Evolutionary conservation across 2,888 invertebrate species (phyloP).

Genomic region (Apeira syringaria): DNA sequence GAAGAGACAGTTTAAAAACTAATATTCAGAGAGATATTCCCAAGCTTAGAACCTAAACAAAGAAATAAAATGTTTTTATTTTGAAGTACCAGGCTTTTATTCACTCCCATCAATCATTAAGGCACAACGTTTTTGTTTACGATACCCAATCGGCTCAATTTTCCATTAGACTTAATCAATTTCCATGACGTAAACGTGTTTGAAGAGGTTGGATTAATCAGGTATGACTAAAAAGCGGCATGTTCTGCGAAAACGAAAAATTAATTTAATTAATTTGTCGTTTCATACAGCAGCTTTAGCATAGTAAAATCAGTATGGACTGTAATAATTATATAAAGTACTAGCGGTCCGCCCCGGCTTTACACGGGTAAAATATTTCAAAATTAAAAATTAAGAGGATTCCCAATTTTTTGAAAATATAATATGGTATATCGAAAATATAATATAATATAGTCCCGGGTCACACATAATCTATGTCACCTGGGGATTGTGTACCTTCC

Average conservation of each 20-base stretch:
- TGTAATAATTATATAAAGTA: background rate
- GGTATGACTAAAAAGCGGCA: background rate
- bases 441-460: no score
- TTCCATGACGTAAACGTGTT: slow-evolving; percentile 2
- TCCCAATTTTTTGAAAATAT: no score
- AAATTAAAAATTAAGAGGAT: no score
- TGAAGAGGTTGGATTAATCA: slow-evolving; percentile 6
- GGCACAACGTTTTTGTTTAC: background rate
- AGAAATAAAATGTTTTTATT: no score
- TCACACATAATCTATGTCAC: no score
- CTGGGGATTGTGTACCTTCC: no score
- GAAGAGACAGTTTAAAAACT: no score
- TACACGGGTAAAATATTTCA: no score
- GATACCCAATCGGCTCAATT: slow-evolving; percentile 1
- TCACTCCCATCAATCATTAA: background rate
- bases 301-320: background rate
- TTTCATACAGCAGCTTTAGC: background rate
- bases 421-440: no score
- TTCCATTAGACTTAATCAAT: slow-evolving; percentile 4
- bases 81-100: no score
- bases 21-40: no score
- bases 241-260: slow-evolving; percentile 3
- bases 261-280: slow-evolving; percentile 18
- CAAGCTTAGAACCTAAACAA: no score
- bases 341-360: background rate